A percentile compares a stretch with the other conserved stretches of the same genome.
These are phyloP conservation scores for Etheostoma cragini DNA, from an alignment of 2,113 vertebrate genomes.

Conservation along the genomic window DNA sequence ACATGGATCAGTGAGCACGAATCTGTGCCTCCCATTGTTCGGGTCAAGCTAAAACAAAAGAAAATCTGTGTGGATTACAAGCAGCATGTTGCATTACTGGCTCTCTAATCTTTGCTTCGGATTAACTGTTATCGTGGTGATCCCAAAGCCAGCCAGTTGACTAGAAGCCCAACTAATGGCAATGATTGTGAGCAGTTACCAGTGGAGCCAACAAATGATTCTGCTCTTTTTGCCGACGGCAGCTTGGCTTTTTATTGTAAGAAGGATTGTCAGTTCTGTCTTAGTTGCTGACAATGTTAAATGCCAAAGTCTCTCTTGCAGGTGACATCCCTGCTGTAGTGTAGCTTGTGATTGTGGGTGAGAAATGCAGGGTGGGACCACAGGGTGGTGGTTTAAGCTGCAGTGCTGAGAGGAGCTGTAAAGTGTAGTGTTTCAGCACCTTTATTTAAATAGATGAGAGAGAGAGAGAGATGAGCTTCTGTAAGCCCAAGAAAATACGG, in stretches of 20 bases:
- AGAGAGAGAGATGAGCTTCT: not conserved
- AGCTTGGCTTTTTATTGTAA: constrained; percentile 7
- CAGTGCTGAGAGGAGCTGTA: constrained; percentile 8
- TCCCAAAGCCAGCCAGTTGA: constrained; percentile 63
- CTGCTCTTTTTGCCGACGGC: constrained; percentile 12
- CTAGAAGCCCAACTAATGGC: constrained; percentile 48
- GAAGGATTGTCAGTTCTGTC: constrained; percentile 10
- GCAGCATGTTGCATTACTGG: constrained; percentile 70
- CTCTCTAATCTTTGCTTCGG: constrained; percentile 67
- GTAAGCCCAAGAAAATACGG: not conserved
- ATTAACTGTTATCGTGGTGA: constrained; percentile 71
- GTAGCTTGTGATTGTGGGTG: constrained; percentile 29
- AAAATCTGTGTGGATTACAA: constrained; percentile 74
- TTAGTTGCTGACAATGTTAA: constrained; percentile 13
- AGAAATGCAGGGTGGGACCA: constrained; percentile 33
- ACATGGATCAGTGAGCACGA: constrained; percentile 41
- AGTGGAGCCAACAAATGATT: constrained; percentile 48
- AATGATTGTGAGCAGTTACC: constrained; percentile 54
- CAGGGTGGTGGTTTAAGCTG: constrained; percentile 41
- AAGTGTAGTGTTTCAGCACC: constrained; percentile 26
- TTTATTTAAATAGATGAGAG: constrained; percentile 13
- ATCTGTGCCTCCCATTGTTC: constrained; percentile 59
- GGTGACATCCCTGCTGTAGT: constrained; percentile 24
- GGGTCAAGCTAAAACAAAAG: constrained; percentile 69
- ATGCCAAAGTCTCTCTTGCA: constrained; percentile 22